Base-by-base conservation (phyloP, 2,113 vertebrate genomes). In the Pachyramphus minor region DNA sequence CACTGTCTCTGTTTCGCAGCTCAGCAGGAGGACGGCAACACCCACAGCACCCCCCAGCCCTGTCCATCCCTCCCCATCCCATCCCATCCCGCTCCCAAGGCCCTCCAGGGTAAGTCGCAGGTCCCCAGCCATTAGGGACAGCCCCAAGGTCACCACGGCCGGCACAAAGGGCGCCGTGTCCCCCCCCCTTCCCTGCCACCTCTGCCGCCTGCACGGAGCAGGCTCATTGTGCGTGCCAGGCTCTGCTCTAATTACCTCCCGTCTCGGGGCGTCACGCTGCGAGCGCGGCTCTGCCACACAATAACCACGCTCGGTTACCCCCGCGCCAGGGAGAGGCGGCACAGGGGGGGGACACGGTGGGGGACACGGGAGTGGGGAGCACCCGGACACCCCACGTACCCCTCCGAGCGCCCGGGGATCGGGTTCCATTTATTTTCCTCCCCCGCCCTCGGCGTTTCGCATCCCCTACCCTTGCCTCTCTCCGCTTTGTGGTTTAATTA, bases 401-500 rank as follows among this genome's bases (percentile, higher is more conserved):
- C 60, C 37, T 41, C 27, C 4, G 27, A 63, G 37, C 18, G 6
- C 60, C 60, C 27, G 28, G 39, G 78, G 56, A 84, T 76, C 8
- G 2, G 2, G 69, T 13, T 47, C 72, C 2, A 20, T 77, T 55
- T 59, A 9, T 64, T 56, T 72, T 62, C 7, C 35, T n/a, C 20
- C 3, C 33, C 21, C 8, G 4, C 79, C 41, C 58, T 49, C 11
- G 13, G 90, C 24, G 5, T 67, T 83, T 78, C 71, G 47, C 91
- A 84, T 90, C 96, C 93, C 92, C 88, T 93, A 37, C 64, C 77
- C 49, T 78, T 18, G 11, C 62, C 84, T 95, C 84, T 95, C 93
- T 84, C 39, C 1, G 85, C 95, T 96, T 79, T 77, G 89, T 96
- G 96, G 96, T 96, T 98, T 97, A 97, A 97, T 97, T 97, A 97